Percentiles rank a stretch among this genome's conserved stretches.
These are phyloP conservation scores for Cathartes aura DNA, from an alignment of 2,113 vertebrate species.

Conservation along the genomic window DNA sequence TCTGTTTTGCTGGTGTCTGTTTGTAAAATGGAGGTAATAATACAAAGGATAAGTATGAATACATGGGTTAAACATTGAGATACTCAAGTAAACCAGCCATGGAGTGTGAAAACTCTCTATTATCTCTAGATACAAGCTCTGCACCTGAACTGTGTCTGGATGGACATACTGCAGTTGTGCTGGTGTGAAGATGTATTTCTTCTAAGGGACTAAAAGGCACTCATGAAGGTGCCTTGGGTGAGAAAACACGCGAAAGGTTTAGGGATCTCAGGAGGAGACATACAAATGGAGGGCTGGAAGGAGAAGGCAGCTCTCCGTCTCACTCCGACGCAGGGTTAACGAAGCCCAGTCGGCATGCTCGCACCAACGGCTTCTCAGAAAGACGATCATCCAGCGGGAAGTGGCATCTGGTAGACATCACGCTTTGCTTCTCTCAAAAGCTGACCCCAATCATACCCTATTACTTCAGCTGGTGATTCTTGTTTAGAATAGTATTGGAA, in stretches of 20 bases:
- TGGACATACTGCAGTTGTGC: neutral
- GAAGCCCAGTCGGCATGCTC: neutral
- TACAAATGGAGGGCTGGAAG: rapidly evolving
- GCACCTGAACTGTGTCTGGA: neutral
- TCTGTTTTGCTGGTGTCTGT: neutral
- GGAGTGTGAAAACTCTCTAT: neutral
- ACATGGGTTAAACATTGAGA: neutral
- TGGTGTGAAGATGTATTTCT: neutral
- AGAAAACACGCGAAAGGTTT: neutral
- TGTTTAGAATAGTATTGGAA: neutral
- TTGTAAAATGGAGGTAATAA: neutral
- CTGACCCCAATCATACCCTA: neutral
- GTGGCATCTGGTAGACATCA: neutral
- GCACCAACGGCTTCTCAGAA: neutral
- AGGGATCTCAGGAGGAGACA: rapidly evolving
- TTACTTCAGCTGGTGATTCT: neutral
- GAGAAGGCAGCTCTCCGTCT: neutral
- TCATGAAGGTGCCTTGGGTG: neutral
- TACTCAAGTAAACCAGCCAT: neutral
- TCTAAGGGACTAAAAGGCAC: neutral
- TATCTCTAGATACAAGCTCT: neutral
- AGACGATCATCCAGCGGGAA: rapidly evolving
- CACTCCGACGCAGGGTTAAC: rapidly evolving
- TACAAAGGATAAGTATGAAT: neutral
- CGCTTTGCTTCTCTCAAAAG: neutral